These are phyloP conservation scores for Lycopodina hypogea DNA, from an alignment of 37 sponge, comb jelly and placozoan species.

Conservation along the genomic window DNA sequence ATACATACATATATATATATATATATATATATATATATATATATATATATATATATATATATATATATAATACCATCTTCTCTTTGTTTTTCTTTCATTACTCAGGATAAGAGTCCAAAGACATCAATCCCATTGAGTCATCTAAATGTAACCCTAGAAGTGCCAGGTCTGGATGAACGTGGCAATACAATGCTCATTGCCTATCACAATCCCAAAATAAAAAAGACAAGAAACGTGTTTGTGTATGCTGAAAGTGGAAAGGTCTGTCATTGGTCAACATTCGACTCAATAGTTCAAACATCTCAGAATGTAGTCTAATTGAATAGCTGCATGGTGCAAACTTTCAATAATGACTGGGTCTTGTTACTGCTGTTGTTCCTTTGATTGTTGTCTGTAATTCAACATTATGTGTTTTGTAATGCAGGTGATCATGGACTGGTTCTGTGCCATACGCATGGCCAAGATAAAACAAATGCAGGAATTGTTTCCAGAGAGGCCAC, in stretches of 20 bases:
- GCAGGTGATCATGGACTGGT: slow-evolving; percentile 78
- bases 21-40: too few species aligned
- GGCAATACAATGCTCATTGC: slow-evolving; percentile 62
- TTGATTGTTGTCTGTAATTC: neutral
- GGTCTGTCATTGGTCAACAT: too few species aligned
- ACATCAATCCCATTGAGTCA: slow-evolving; percentile 35
- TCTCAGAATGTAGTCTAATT: too few species aligned
- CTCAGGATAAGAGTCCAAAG: slow-evolving; percentile 61
- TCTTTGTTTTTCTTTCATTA: too few species aligned
- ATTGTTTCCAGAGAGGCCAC: slow-evolving; percentile 22
- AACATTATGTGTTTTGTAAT: neutral
- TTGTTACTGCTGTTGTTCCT: neutral
- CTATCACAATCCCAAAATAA: slow-evolving; percentile 14
- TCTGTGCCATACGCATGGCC: slow-evolving; percentile 60
- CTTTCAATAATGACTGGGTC: too few species aligned
- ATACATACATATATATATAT: too few species aligned
- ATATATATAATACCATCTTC: too few species aligned
- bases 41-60: too few species aligned
- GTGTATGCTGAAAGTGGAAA: slow-evolving; percentile 68
- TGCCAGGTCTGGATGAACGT: slow-evolving; percentile 40
- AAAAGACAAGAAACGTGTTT: slow-evolving; percentile 69
- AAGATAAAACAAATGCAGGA: slow-evolving; percentile 34
- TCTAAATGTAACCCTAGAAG: slow-evolving; percentile 51
- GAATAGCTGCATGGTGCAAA: too few species aligned
- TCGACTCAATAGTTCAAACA: too few species aligned